Base-by-base conservation (phyloP, 2,797 vertebrate species). In the Silurus lanzhouensis region DNA sequence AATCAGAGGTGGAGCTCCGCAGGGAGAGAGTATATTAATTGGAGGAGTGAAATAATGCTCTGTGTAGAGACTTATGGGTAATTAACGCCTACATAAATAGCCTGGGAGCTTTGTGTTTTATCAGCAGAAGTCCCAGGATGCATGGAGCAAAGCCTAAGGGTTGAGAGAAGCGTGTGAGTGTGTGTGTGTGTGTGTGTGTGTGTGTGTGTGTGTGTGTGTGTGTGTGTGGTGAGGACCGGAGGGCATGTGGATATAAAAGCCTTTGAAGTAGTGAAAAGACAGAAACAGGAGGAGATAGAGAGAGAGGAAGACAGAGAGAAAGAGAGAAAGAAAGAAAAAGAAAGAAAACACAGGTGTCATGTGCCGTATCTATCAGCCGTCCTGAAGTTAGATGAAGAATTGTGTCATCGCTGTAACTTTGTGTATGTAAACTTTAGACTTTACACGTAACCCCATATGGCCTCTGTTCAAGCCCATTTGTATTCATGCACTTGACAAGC, bases 71-170 rank as follows among this genome's bases (percentile, higher is more conserved):
- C 82, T 92, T 93, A 85, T 92, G 90, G 89, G 86, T 94, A 93
- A 94, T 94, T 94, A 92, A 90, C 74, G 81, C 67, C 82, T 58
- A 91, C 91, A 92, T 93, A 91, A 92, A 89, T 92, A 91, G 90
- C 85, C 46, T 78, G 70, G 88, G 91, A 85, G 81, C 77, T 74
- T 57, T 79, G 85, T 86, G 86, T 92, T 83, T 92, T 88, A 90
- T 91, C 83, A 82, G 85, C 63, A 84, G 82, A 57, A n/a, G 25
- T 87, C 88, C 70, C 83, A 85, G 87, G 46, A 87, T 72, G 87
- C 85, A 85, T 81, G 83, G 79, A 88, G 80, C 84, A 55, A 46
- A 89, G 85, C 88, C 81, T 83, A 57, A 46, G 74, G 86, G 83
- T 80, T 7, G 76, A 86, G 83, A 89, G 76, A 84, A 85, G 84